phyloP scores from a whole-genome alignment of 2,888 invertebrate species.

The Acanthosepion esculentum region DNA sequence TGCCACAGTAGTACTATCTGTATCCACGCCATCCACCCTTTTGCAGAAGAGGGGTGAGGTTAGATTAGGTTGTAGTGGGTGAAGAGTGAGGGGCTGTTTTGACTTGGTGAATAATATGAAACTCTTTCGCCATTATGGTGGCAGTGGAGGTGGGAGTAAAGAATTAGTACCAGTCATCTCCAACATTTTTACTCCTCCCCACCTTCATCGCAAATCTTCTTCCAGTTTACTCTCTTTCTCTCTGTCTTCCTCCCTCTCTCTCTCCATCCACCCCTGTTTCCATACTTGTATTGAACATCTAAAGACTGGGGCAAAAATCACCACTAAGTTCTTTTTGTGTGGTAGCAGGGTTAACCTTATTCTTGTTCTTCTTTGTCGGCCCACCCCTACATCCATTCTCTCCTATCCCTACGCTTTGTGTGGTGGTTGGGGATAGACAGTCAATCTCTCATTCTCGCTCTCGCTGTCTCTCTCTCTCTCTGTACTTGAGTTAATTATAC shows the following conservation, averaged over 20 bases:
- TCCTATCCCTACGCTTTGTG: neutral
- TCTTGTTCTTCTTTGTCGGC: slow-evolving; percentile 14
- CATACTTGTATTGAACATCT: slow-evolving; percentile 12
- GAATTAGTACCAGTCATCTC: slow-evolving; percentile 7
- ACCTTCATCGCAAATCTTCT: too few relatives aligned
- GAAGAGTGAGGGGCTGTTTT: neutral
- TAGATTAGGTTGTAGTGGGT: neutral
- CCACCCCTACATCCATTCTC: neutral
- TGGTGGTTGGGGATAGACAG: too few relatives aligned
- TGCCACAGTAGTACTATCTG: slow-evolving; percentile 4
- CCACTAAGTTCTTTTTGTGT: slow-evolving; percentile 33
- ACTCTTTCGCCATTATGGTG: slow-evolving; percentile 16
- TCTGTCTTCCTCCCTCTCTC: neutral
- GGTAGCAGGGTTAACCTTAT: slow-evolving; percentile 14
- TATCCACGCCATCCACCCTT: neutral
- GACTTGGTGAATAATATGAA: slow-evolving; percentile 33
- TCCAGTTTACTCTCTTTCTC: neutral
- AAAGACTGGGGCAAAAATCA: slow-evolving; percentile 33
- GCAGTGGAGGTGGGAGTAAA: neutral
- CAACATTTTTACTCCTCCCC: neutral
- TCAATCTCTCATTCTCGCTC: neutral
- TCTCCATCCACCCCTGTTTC: neutral
- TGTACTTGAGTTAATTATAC: slow-evolving; percentile 8
- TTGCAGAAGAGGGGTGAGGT: neutral
- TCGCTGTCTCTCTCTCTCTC: neutral